Evolutionary conservation across 2,113 vertebrate genomes (phyloP), one percentile per base, ranked within the genome.

Genomic region (Trematocara nigrifrons): DNA sequence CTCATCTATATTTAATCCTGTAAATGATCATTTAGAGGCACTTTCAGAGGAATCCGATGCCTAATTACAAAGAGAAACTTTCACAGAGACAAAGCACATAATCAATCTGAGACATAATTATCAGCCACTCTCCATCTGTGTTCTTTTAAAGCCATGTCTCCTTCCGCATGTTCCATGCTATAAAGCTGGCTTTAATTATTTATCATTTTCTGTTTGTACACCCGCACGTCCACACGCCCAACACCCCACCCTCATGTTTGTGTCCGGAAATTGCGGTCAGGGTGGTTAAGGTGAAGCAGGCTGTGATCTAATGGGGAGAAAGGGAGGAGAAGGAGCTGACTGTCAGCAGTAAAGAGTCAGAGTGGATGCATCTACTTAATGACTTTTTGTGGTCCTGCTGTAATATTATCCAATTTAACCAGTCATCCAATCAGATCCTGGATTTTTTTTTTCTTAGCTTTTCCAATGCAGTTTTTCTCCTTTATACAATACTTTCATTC

Each of bases 1-100:
- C 87, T 94, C 93, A 91, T 94, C 92, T 87, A 95, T 93, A 90
- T 89, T 93, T 93, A 86, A 95, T 92, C 84, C 80, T n/a, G 76
- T 92, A 91, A 93, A 89, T 89, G 89, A 77, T 87, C 90, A 85
- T 91, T 92, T 89, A 88, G 81, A 90, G 74, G 86, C 82, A 81
- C 88, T 93, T 92, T 82, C 84, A 52, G 56, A 57, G 76, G 80
- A 93, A 93, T 90, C 80, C 2, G 9, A 86, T 81, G 76, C 86
- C 88, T 93, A 87, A 90, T 93, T 91, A 88, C 84, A 47, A 87
- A 81, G 61, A 45, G 86, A 53, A 88, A 89, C 84, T 52, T 49
- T 81, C 66, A 38, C 66, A 10, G 53, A 79, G 69, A 87, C 45
- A 79, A 89, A 90, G 88, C 52, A 53, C 80, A 85, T 77, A 89